Evolutionary conservation across 30 jellyfish, hydroid and myxozoan genomes (phyloP), one percentile per base, ranked within the genome.

Genomic region (Turritopsis dohrnii): DNA sequence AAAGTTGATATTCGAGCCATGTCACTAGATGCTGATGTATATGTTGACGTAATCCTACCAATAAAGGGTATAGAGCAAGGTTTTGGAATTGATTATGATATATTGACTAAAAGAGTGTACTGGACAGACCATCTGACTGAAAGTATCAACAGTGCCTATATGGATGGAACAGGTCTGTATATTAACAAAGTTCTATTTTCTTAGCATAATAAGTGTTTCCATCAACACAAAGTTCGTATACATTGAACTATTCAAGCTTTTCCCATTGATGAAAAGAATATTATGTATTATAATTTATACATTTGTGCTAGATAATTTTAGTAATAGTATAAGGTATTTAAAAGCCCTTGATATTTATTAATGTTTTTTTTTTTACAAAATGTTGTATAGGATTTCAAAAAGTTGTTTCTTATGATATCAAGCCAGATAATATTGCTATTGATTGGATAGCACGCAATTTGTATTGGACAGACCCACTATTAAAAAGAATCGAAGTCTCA

Each of bases 381-480:
- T 13, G 60, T 41, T 41, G 13, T 41, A 3, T 41, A 41, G 89
- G 89, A 19, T 27, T 76, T 3, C 87, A 84, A 53, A 85, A 87
- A 18, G 82, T 92, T 16, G 92, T 89, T 30, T 89, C 81, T 66
- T 76, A 83, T 71, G 53, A 84, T 21, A 88, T 74, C 20, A 84
- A 84, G 0, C 98, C 98, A 66, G 98, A 85, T 29, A 91, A 92
- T 17, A 60, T 92, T n/a, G 98, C 98, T 28, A 84, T 92, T 54
- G 98, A 92, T 72, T 92, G 98, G 98, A 79, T 87, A 28, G 98
- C 98, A 30, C 90, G 96, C 53, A 92, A 92, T 73, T 81, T 92
- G 29, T 92, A 92, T 80, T 92, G 98, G 98, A 87, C 95, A 20
- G 98, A 92, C 79, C 88, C 98, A 1, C 84, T 76, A 23, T 66